Conservation (phyloP, 2,797 vertebrate species). For the Brachyalestes nurse region DNA sequence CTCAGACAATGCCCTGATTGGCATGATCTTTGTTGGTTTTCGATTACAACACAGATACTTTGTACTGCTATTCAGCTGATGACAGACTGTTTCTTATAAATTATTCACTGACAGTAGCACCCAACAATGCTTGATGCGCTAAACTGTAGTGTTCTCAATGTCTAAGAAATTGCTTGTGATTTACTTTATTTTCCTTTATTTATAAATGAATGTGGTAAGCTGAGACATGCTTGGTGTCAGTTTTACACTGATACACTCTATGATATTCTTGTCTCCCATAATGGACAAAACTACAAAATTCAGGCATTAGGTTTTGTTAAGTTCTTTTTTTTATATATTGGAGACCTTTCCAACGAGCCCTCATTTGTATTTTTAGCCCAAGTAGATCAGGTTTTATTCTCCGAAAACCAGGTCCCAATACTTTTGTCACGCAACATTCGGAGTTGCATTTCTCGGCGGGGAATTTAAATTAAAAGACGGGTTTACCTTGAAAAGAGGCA, state of each 20-base stretch:
- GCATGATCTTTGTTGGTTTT: slow-evolving; percentile 40
- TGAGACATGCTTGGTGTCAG: neutral
- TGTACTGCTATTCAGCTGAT: slow-evolving; percentile 25
- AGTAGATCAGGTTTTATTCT: too few species aligned
- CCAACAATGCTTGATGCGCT: slow-evolving; percentile 3
- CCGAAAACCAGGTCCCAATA: too few species aligned
- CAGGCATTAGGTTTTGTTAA: too few species aligned
- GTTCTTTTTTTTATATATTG: too few species aligned
- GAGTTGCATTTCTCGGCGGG: too few species aligned
- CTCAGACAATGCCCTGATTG: slow-evolving; percentile 44
- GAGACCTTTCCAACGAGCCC: too few species aligned
- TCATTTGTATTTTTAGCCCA: too few species aligned
- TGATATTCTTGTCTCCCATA: neutral
- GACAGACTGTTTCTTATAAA: slow-evolving; percentile 20
- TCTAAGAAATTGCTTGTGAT: neutral
- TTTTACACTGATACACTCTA: neutral
- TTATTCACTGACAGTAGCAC: slow-evolving; percentile 23
- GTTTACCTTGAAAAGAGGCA: too few species aligned
- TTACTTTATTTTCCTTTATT: neutral
- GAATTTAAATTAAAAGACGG: too few species aligned
- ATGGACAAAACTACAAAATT: too few species aligned
- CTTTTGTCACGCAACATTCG: too few species aligned
- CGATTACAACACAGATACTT: slow-evolving; percentile 17
- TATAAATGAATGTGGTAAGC: neutral
- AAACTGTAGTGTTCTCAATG: neutral